Evolutionary conservation across 2,113 vertebrate species (phyloP), one percentile per base, ranked within the genome.

Genomic region (Amia ocellicauda): DNA sequence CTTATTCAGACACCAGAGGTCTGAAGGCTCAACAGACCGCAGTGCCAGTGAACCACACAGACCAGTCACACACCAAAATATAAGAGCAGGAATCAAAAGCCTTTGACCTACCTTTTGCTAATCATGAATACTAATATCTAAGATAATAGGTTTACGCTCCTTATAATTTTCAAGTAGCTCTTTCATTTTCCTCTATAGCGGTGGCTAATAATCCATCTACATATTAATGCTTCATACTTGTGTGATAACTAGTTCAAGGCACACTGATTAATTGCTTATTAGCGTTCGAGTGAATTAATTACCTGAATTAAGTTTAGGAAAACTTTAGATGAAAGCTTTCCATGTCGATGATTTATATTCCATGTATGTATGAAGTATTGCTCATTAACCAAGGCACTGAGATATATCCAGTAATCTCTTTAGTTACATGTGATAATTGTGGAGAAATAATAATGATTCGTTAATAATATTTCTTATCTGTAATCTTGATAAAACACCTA

Each of bases 191-290:
- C 70, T 65, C 55, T 63, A 61, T 55, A 74, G 66, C 62, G 63
- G 66, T 31, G 49, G 22, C 42, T 66, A 66, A 72, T 61, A 66
- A 52, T 31, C 66, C 41, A 74, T 74, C 53, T 62, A 29, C 65
- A 63, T 74, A 68, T 68, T 76, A 40, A 74, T 69, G 68, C 65
- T 55, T 60, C 56, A 64, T 66, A 66, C 64, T 67, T 59, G 13
- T 31, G 26, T 53, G 66, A 69, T 55, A 58, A 64, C 69, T 13
- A 65, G 64, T 58, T 75, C 63, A 66, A 67, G 52, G 62, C 20
- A 72, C 74, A 68, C 63, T 66, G 67, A 77, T 75, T 71, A 66
- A 68, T 66, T 57, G 68, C 45, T 49, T 65, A 58, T 58, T 54
- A 62, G 31, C 17, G 43, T 63, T n/a, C 64, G 10, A n/a, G 19